A percentile compares a stretch with the other conserved stretches of the same genome.
phyloP scores from a whole-genome alignment of 2,797 vertebrate genomes.

The Triplophysa yarkandensis region DNA sequence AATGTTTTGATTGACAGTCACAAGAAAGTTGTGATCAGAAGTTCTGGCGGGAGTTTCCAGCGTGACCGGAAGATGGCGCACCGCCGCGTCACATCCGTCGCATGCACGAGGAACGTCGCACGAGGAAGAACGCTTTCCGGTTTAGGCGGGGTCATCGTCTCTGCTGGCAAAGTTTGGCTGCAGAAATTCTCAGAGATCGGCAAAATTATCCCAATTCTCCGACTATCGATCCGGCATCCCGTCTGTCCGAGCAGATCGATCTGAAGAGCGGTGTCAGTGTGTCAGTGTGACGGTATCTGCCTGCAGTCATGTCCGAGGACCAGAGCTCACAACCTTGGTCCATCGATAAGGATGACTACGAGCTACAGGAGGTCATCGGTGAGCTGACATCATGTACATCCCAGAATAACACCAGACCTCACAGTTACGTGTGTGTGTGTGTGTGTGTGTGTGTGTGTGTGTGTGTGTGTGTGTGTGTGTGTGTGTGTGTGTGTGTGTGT shows the following conservation, averaged over 20 bases:
- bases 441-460: no score
- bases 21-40: no score
- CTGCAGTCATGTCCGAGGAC: constrained; percentile 84
- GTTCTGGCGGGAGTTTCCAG: background rate
- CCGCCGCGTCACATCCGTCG: background rate
- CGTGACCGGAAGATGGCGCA: constrained; percentile 24
- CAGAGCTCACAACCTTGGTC: constrained; percentile 87
- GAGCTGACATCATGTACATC: constrained; percentile 70
- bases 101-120: constrained; percentile 28
- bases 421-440: no score
- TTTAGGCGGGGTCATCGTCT: constrained; percentile 41
- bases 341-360: constrained; percentile 93
- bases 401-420: no score
- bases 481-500: no score
- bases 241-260: constrained; percentile 38
- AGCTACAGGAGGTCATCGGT: constrained; percentile 97
- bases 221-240: constrained; percentile 34
- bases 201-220: constrained; percentile 6
- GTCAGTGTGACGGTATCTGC: constrained; percentile 37
- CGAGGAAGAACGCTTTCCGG: constrained; percentile 43
- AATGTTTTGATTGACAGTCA: no score
- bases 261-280: constrained; percentile 26
- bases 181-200: background rate
- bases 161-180: constrained; percentile 22
- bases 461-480: no score